Conservation (phyloP, 1,140 invertebrate species). For the Amyelois transitella region DNA sequence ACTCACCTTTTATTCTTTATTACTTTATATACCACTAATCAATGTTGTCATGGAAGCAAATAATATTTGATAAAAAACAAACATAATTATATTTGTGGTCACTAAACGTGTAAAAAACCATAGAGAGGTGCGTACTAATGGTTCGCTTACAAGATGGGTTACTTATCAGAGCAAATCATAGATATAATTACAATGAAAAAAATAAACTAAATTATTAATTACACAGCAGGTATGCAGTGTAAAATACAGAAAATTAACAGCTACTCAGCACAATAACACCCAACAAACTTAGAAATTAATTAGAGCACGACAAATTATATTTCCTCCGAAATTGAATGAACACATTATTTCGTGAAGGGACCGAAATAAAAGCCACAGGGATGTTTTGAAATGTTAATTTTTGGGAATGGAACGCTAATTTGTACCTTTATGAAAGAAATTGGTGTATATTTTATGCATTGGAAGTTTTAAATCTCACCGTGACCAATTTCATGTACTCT, state of each 20-base stretch:
- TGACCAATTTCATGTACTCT: too few relatives aligned
- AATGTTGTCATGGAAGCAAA: too few relatives aligned
- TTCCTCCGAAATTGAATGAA: constrained; percentile 33
- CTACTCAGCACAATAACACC: constrained; percentile 31
- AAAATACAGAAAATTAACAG: constrained; percentile 26
- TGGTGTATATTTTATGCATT: neutral
- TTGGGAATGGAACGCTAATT: constrained; percentile 6
- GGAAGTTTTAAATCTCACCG: neutral
- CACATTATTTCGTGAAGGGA: constrained; percentile 24
- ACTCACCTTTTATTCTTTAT: too few relatives aligned
- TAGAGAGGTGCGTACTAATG: too few relatives aligned
- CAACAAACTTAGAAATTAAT: constrained; percentile 47
- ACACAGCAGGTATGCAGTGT: neutral
- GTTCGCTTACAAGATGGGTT: too few relatives aligned
- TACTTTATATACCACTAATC: too few relatives aligned
- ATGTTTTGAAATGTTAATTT: constrained; percentile 28
- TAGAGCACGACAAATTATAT: constrained; percentile 40
- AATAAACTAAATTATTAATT: too few relatives aligned
- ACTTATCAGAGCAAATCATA: too few relatives aligned
- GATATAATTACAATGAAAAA: too few relatives aligned
- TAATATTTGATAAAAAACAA: too few relatives aligned
- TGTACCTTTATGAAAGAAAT: neutral
- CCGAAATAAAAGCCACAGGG: constrained; percentile 18
- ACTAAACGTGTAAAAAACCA: too few relatives aligned
- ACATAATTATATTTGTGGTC: too few relatives aligned